Percentiles rank a stretch among this genome's conserved stretches.
These are phyloP conservation scores for Scaeva pyrastri DNA, from an alignment of 2,888 invertebrate species.

Conservation along the genomic window DNA sequence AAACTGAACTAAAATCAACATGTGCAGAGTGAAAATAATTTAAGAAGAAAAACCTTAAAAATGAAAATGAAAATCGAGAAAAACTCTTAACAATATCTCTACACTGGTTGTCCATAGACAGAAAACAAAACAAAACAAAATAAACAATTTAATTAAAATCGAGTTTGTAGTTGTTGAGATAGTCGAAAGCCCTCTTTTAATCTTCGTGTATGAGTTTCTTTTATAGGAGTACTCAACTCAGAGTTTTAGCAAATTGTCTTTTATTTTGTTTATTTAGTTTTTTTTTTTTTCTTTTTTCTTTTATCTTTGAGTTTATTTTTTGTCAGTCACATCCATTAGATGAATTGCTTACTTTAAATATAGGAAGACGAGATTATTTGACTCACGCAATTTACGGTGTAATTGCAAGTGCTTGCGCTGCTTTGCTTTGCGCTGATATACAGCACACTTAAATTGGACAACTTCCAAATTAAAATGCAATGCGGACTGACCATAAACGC, in stretches of 20 bases:
- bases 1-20: constrained; percentile 12
- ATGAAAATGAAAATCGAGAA: not conserved
- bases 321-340: constrained; percentile 57
- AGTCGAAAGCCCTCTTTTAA: constrained; percentile 22
- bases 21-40: constrained; percentile 22
- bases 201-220: not conserved
- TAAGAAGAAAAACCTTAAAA: constrained; percentile 1
- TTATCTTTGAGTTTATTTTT: not conserved
- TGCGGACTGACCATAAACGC: constrained; percentile 68
- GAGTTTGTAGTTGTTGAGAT: constrained; percentile 19
- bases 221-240: too few relatives aligned
- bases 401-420: constrained; percentile 17
- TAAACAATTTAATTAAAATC: constrained; percentile 68
- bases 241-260: constrained; percentile 1
- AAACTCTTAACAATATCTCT: constrained; percentile 18
- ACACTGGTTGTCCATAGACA: not conserved
- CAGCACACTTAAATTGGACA: constrained; percentile 67
- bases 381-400: constrained; percentile 63
- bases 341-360: constrained; percentile 19
- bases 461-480: constrained; percentile 56
- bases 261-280: not conserved
- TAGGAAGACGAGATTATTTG: constrained; percentile 59
- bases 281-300: not conserved
- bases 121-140: constrained; percentile 9
- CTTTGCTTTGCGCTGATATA: not conserved